Evolutionary conservation across 2,113 vertebrate species (phyloP), one percentile per base, ranked within the genome.

Genomic region (Cromileptes altivelis): DNA sequence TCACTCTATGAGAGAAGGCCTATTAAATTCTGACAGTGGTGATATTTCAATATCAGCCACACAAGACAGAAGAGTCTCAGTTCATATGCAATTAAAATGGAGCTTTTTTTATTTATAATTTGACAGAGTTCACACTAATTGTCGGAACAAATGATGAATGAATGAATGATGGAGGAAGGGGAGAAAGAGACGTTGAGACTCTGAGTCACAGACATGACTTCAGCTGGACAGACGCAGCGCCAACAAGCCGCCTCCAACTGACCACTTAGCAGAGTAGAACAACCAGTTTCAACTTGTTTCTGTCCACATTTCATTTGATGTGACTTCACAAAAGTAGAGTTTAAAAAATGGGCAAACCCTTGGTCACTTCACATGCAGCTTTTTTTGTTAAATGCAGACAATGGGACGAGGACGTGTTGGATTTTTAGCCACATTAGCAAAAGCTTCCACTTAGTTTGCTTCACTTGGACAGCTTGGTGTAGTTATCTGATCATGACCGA

Each of bases 201-300:
- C 47, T 84, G 82, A 86, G 77, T 87, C 85, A 89, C 78, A 92
- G 88, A 91, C 88, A 91, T 92, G 84, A 92, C 86, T 81, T 91
- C 89, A 92, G 88, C 76, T 53, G 82, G 85, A 90, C 49, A n/a
- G 78, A 81, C 30, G 2, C 30, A 64, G 84, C 40, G 87, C 85
- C 90, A 84, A 75, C 72, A 23, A 76, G 84, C 60, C 75, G 69
- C 80, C 88, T 87, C 85, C 81, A 63, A 76, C 81, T 75, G 85
- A 89, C 87, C 89, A 27, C 72, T 85, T 61, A 61, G 52, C 65
- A 68, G 53, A 75, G 82, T 45, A 57, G 70, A 69, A 69, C n/a
- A 64, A 62, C 81, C 53, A 40, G 23, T 56, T 84, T 53, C n/a
- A 80, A 49, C 47, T 4, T 4, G 69, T 72, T 68, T 76, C 64